Base-by-base conservation (phyloP, 1,140 invertebrate genomes). In the Dreissena polymorpha region DNA sequence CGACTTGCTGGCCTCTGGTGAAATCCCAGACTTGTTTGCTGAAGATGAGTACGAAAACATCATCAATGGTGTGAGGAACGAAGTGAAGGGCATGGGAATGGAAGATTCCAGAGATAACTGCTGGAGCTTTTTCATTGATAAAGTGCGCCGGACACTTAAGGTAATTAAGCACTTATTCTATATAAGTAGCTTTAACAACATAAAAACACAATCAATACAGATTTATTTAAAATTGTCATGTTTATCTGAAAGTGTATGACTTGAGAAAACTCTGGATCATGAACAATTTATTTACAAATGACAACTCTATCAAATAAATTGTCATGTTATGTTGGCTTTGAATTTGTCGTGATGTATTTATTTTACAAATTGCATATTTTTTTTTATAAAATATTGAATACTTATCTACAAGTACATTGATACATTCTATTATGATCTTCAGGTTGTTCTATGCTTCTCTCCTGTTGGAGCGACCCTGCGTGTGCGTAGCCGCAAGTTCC, bases 11-110 rank as follows among this genome's bases (percentile, higher is more conserved):
- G 97, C 98, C 21, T 97, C 97, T 50, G 98, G 98, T 55, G 98
- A 99, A 94, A 96, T 99, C 68, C 96, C 97, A 12, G 98, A 99
- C 93, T 94, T 99, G 67, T 98, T 99, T 90, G 95, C 97, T 14
- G 98, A 99, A 93, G 98, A 99, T 93, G 98, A 99, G 93, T 95
- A 98, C 50, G 98, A 99, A 93, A 98, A 98, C 91, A 97, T 99
- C 75, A 97, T 99, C 85, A 95, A 95, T 87, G 96, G 96, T 88
- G 95, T 97, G 18, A 94, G 97, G 82, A 97, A 96, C 94, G 97
- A 98, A 94, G 97, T 98, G 51, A 74, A 97, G 96, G 94, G 95
- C 94, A 92, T 95, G 5, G 98, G 93, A 91, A 93, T 97, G 74
- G 93, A 95, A 77, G 98, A 99, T 92, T 97, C 97, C 0, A 94